These are phyloP conservation scores for Archips xylosteana DNA, from an alignment of 2,888 invertebrate species.

Conservation along the genomic window DNA sequence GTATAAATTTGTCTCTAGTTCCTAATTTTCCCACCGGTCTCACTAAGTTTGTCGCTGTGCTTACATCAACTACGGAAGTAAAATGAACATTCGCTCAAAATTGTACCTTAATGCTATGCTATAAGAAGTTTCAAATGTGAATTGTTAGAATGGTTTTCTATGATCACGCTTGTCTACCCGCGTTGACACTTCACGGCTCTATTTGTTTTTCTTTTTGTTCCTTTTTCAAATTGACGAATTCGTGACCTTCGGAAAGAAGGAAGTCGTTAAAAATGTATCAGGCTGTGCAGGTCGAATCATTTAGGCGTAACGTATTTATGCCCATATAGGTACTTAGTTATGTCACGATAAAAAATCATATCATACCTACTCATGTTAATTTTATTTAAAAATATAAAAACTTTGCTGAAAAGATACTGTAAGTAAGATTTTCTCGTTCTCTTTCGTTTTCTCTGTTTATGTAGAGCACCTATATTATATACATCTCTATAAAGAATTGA, in stretches of 20 bases:
- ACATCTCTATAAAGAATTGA: constrained; percentile 46
- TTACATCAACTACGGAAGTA: background rate
- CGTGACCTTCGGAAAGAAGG: constrained; percentile 6
- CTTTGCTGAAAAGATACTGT: background rate
- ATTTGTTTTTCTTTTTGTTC: constrained; percentile 24
- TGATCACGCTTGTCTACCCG: constrained; percentile 8
- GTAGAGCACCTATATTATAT: background rate
- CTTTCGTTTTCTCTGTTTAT: constrained; percentile 17
- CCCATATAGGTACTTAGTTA: too few relatives aligned
- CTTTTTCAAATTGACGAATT: constrained; percentile 23
- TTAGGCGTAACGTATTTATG: background rate
- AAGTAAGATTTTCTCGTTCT: constrained; percentile 6
- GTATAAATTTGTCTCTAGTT: background rate
- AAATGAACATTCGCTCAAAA: background rate
- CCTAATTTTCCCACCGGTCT: constrained; percentile 9
- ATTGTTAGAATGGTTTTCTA: background rate
- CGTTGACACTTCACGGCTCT: constrained; percentile 32
- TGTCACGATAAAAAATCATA: too few relatives aligned
- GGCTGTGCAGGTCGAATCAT: background rate
- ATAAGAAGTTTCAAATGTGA: background rate
- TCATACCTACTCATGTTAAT: too few relatives aligned
- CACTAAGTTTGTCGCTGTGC: background rate
- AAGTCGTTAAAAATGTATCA: background rate
- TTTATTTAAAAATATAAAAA: background rate
- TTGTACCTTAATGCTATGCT: background rate